A percentile compares a stretch with the other conserved stretches of the same genome.
Conservation (phyloP, 2,888 invertebrate species). For the Crioceris asparagi region DNA sequence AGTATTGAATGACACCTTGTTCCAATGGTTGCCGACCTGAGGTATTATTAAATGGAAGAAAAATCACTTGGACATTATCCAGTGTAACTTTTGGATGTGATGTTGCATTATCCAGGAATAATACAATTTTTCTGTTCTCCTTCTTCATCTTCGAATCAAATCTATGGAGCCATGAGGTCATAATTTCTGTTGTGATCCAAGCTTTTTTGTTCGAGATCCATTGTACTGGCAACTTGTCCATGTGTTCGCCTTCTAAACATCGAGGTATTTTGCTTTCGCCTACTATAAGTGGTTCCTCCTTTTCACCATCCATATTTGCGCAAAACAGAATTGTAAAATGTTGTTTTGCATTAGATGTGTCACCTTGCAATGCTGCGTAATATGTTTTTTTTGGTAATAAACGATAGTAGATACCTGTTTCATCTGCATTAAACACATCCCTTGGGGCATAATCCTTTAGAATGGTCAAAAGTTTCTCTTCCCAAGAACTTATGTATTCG, state of each 20-base stretch:
- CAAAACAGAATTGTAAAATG: constrained; percentile 13
- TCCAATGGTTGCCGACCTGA: constrained; percentile 4
- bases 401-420: constrained; percentile 9
- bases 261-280: constrained; percentile 10
- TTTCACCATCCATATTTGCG: constrained; percentile 12
- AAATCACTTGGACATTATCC: too few species aligned
- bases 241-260: constrained; percentile 10
- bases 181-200: constrained; percentile 12
- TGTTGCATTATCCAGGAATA: too few species aligned
- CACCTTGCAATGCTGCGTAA: constrained; percentile 7
- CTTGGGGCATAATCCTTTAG: constrained; percentile 1
- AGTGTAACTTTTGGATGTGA: too few species aligned
- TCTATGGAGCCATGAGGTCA: constrained; percentile 5
- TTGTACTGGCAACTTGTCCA: constrained; percentile 9
- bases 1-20: constrained; percentile 8
- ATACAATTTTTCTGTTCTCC: too few species aligned
- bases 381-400: constrained; percentile 8
- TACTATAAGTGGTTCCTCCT: constrained; percentile 8
- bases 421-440: constrained; percentile 9
- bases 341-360: constrained; percentile 9
- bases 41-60: too few species aligned
- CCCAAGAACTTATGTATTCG: not conserved
- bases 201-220: constrained; percentile 10
- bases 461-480: not conserved
- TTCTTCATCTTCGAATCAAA: too few species aligned